Percentiles rank a stretch among this genome's conserved stretches.
These are phyloP conservation scores for Pristionchus mayeri DNA, from an alignment of 2,888 invertebrate species.

Conservation along the genomic window DNA sequence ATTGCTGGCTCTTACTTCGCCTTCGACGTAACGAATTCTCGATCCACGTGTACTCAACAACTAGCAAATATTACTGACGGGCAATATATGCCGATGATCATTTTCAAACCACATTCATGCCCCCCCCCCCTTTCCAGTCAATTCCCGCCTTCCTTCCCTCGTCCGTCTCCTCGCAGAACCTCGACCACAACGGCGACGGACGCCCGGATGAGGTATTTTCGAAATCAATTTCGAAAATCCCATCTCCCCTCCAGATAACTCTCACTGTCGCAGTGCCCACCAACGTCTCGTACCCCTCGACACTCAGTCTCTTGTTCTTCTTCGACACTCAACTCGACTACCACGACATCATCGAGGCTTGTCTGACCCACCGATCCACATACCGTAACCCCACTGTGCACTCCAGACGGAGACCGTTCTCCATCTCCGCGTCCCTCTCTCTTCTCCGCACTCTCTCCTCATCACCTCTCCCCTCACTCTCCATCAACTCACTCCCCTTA, in stretches of 20 bases:
- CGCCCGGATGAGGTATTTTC: slow-evolving; percentile 36
- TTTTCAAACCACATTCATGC: background rate
- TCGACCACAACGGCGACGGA: slow-evolving; percentile 12
- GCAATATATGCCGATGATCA: too few species aligned
- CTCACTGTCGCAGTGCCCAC: slow-evolving; percentile 9
- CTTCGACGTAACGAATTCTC: too few species aligned
- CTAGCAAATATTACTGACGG: too few species aligned
- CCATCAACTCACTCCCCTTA: slow-evolving; percentile 15
- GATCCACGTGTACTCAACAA: too few species aligned
- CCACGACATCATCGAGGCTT: slow-evolving; percentile 38
- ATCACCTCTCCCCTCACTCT: slow-evolving; percentile 36
- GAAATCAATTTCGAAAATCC: background rate
- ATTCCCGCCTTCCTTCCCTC: slow-evolving; percentile 37
- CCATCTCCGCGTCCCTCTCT: slow-evolving; percentile 26
- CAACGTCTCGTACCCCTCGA: slow-evolving; percentile 12
- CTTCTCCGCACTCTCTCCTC: slow-evolving; percentile 14
- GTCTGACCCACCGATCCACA: background rate
- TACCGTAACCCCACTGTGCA: background rate
- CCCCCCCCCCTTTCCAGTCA: background rate
- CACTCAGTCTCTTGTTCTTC: slow-evolving; percentile 27
- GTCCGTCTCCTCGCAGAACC: background rate
- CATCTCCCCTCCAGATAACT: background rate
- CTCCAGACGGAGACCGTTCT: slow-evolving; percentile 28
- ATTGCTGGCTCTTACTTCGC: too few species aligned
- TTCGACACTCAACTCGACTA: slow-evolving; percentile 42